These are phyloP conservation scores for Choloepus hoffmanni DNA, from an alignment of 2,113 vertebrate genomes.

Conservation along the genomic window DNA sequence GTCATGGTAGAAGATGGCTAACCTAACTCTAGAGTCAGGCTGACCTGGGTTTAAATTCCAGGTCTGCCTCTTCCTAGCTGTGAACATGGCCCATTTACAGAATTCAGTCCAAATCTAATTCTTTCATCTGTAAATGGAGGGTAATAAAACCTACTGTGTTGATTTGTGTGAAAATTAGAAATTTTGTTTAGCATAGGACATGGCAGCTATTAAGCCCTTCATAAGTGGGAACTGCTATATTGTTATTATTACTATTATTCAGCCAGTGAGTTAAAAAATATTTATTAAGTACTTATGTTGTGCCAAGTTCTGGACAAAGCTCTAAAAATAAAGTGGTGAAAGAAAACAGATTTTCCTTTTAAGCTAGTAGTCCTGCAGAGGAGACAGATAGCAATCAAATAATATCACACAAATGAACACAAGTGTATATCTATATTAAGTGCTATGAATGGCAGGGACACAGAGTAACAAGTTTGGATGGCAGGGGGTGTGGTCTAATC, in stretches of 20 bases:
- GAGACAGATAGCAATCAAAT: constrained; percentile 4
- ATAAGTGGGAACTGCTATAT: constrained; percentile 1
- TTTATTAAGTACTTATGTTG: constrained; percentile 36
- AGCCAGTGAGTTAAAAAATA: constrained; percentile 51
- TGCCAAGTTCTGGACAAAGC: background rate
- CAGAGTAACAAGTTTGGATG: background rate
- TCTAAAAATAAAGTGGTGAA: constrained; percentile 9
- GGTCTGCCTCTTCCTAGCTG: background rate
- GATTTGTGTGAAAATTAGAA: background rate
- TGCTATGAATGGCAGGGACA: background rate
- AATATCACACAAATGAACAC: background rate
- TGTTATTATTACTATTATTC: constrained; percentile 25
- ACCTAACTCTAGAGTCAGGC: background rate
- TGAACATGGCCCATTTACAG: background rate
- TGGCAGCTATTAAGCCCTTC: background rate
- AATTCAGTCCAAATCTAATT: background rate
- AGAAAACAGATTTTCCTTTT: constrained; percentile 6
- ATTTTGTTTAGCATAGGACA: background rate
- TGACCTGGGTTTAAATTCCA: background rate
- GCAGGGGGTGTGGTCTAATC: background rate
- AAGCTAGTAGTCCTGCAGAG: background rate
- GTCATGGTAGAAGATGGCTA: background rate
- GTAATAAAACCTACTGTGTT: background rate
- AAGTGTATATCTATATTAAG: background rate
- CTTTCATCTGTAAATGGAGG: constrained; percentile 7